phyloP scores from a whole-genome alignment of 2,113 vertebrate species.

The Aptenodytes patagonicus region DNA sequence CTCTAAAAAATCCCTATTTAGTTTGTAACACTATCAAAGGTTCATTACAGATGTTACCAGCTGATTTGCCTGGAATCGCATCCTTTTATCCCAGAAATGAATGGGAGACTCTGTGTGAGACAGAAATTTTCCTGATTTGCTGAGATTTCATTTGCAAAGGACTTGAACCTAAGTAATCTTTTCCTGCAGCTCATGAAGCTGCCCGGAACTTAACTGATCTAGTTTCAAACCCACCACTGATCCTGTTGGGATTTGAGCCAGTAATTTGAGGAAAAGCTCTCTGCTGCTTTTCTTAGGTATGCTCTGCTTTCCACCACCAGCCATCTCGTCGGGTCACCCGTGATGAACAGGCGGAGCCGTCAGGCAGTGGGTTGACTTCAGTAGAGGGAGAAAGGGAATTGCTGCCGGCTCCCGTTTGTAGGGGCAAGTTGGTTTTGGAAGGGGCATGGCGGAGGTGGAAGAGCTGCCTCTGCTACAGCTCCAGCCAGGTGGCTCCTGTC shows the following conservation, averaged over 20 bases:
- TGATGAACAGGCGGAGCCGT: neutral
- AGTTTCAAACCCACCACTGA: neutral
- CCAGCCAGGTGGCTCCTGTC: neutral
- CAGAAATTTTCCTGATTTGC: neutral
- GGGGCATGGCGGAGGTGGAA: neutral
- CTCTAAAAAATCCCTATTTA: neutral
- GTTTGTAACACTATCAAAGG: neutral
- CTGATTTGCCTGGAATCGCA: neutral
- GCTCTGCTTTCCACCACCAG: neutral
- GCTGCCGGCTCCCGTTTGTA: neutral
- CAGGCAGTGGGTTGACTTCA: neutral
- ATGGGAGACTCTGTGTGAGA: neutral
- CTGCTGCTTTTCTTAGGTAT: neutral
- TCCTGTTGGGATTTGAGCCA: neutral
- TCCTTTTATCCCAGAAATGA: neutral
- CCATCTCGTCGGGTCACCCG: rapidly evolving
- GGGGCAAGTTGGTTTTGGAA: neutral
- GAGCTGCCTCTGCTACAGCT: neutral
- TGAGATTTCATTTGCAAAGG: neutral
- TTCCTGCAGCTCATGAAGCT: neutral
- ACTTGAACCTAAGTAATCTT: neutral
- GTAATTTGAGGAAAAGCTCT: neutral
- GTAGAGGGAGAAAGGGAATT: neutral
- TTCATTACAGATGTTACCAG: neutral
- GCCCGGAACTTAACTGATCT: neutral